A percentile compares a stretch with the other conserved stretches of the same genome.
Evolutionary conservation across 2,113 vertebrate genomes (phyloP).

Genomic region (Procavia capensis): DNA sequence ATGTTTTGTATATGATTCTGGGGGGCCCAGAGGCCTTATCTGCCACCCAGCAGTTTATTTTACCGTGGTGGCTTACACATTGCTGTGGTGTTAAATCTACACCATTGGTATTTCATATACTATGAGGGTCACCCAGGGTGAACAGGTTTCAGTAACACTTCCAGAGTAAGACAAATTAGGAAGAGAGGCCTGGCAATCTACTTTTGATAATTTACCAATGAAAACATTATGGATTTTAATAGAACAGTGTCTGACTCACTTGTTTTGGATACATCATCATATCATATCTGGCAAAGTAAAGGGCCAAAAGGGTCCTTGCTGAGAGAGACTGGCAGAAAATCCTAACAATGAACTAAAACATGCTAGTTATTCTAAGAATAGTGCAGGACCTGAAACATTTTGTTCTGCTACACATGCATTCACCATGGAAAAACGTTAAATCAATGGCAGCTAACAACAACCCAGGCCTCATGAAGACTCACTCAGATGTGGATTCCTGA

Average conservation of each 20-base stretch:
- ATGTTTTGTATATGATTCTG: background rate
- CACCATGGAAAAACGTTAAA: background rate
- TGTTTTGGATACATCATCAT: background rate
- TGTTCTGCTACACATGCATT: background rate
- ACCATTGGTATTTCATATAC: background rate
- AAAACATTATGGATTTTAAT: background rate
- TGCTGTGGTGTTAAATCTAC: background rate
- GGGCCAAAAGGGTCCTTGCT: background rate
- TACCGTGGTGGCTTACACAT: background rate
- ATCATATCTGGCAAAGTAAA: background rate
- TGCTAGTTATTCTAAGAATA: background rate
- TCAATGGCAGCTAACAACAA: background rate
- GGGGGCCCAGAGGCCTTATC: background rate
- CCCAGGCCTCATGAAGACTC: background rate
- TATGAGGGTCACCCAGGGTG: background rate
- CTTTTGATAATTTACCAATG: background rate
- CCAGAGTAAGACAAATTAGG: background rate
- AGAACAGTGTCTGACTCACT: background rate
- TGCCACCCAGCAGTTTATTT: background rate
- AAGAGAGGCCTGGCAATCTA: background rate
- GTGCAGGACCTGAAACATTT: background rate
- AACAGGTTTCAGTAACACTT: background rate
- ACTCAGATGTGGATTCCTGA: background rate
- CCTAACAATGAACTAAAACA: background rate
- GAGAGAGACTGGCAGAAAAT: background rate